Percentiles rank a stretch among this genome's conserved stretches.
Evolutionary conservation across 2,113 vertebrate species (phyloP).

Genomic region (Lagopus muta): DNA sequence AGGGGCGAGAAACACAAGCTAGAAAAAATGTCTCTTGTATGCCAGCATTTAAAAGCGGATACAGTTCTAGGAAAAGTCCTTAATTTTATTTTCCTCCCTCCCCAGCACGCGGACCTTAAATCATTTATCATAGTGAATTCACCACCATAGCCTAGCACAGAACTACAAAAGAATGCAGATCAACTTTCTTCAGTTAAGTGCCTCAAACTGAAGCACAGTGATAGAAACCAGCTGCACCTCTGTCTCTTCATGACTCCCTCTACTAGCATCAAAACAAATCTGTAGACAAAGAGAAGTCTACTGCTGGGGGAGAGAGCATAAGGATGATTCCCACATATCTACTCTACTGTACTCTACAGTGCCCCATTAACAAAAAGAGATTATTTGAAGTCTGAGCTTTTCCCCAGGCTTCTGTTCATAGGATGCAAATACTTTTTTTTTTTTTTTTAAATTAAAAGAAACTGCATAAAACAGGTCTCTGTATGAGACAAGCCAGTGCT

Average conservation of each 20-base stretch:
- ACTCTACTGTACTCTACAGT: background rate
- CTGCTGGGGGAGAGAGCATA: background rate
- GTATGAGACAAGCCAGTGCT: background rate
- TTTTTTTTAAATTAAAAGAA: background rate
- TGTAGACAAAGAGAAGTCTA: background rate
- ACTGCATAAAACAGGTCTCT: background rate
- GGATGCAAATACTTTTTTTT: background rate
- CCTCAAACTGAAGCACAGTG: background rate
- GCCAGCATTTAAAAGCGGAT: background rate
- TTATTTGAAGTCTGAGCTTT: background rate
- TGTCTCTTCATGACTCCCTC: background rate
- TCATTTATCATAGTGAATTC: background rate
- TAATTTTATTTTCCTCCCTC: background rate
- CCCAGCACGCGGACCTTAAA: background rate
- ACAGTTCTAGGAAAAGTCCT: background rate
- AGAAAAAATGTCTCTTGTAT: background rate
- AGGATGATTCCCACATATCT: background rate
- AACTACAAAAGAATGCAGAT: background rate
- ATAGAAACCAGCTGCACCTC: background rate
- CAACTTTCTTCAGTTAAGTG: rapidly evolving
- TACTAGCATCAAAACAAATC: background rate
- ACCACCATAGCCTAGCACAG: background rate
- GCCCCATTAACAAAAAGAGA: background rate
- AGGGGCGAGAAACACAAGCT: background rate
- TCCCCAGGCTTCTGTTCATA: background rate